Evolutionary conservation across 2,113 vertebrate species (phyloP), one percentile per base, ranked within the genome.

Genomic region (Saimiri boliviensis): DNA sequence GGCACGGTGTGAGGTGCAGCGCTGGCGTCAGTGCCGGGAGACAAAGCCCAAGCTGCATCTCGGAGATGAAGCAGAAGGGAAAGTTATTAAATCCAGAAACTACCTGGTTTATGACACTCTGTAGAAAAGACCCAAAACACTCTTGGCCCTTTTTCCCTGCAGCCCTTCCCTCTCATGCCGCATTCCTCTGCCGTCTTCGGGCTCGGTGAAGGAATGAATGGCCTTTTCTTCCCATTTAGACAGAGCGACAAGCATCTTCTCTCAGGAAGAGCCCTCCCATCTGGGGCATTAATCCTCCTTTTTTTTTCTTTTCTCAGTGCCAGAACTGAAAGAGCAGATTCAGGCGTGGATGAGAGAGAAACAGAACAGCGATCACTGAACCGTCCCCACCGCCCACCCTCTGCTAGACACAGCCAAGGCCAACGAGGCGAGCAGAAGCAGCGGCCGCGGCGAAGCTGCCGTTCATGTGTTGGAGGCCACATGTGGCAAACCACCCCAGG

Each of bases 291-390:
- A 82, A 98, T 19, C 74, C 49, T 49, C 70, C 9, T 49, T 54
- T 5, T 66, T 66, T 88, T 83, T 35, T 85, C 73, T 74, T 45
- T 40, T 2, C 37, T 21, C 97, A 99, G 99, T 99, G 98, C 99
- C 99, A 97, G 99, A 99, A 97, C 98, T 99, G 93, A 99, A 99
- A 98, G 99, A 99, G 95, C 99, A 99, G 97, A 99, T 99, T 97
- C 99, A 99, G 4, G 98, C 99, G 54, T 99, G 99, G 99, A 99
- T 99, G 99, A 99, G 99, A 98, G 99, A 99, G 98, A 99, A 99
- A 97, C 99, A 99, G 96, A 99, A 99, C 52, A 98, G 98, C 3
- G 99, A 99, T 2, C 99, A 99, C 77, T 99, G 97, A 96, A 21
- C 79, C 25, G 45, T 42, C 76, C 98, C 88, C 76, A 6, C 2